Conservation (phyloP, 2,113 vertebrate species). For the Ellobius talpinus region DNA sequence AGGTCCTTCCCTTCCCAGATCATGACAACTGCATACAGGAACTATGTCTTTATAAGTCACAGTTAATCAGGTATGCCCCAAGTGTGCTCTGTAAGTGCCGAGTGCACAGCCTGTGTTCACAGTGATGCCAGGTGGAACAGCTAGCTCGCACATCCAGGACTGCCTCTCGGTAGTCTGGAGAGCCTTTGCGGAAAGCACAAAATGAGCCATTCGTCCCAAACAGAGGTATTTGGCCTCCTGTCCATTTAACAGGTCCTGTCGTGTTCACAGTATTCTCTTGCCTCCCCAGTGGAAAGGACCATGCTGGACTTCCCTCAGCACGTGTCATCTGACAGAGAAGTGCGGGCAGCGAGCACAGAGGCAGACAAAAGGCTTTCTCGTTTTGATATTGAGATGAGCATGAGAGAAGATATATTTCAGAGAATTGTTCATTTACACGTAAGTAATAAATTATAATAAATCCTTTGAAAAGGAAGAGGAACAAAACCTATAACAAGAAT, state of each 20-base stretch:
- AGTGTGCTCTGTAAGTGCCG: background rate
- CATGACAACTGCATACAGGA: background rate
- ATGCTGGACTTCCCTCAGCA: constrained; percentile 95
- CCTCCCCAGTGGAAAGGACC: constrained; percentile 91
- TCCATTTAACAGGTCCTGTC: background rate
- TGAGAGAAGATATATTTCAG: constrained; percentile 95
- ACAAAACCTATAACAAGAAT: background rate
- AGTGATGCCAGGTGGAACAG: background rate
- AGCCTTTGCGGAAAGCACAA: constrained; percentile 30
- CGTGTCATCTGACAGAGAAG: constrained; percentile 90
- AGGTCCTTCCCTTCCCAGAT: background rate
- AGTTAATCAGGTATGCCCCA: background rate
- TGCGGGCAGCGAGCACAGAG: constrained; percentile 95
- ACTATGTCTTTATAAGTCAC: background rate
- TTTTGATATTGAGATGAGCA: constrained; percentile 97
- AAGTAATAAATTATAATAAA: constrained; percentile 65
- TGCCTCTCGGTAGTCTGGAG: background rate
- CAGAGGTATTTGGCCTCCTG: background rate
- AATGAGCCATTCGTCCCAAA: constrained; percentile 19
- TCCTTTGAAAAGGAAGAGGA: background rate
- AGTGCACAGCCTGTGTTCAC: background rate
- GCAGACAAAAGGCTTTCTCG: constrained; percentile 95
- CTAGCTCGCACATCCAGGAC: background rate
- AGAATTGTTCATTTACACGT: constrained; percentile 93
- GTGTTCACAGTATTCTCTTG: background rate